Percentiles rank a stretch among this genome's conserved stretches.
These are phyloP conservation scores for Hippocampus guttulatus DNA, from an alignment of 2,113 vertebrate species.

Conservation along the genomic window DNA sequence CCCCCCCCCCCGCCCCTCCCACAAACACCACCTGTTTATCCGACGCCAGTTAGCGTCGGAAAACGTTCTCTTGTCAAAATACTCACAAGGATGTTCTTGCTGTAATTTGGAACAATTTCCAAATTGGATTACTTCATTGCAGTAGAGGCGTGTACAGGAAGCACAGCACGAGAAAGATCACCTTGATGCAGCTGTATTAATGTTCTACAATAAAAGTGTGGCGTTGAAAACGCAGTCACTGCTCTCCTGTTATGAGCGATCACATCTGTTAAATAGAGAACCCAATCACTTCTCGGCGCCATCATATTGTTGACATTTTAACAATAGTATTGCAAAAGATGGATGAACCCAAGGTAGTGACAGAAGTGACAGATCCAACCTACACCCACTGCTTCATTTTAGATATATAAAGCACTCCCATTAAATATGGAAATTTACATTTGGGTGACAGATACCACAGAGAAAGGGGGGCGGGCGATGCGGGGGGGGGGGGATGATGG, in stretches of 20 bases:
- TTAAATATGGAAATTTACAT: conserved; percentile 94
- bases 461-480: conserved; percentile 17
- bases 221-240: conserved; percentile 1
- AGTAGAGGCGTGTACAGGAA: conserved; percentile 15
- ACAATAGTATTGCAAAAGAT: conserved; percentile 37
- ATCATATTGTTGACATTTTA: conserved; percentile 22
- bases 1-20: no score
- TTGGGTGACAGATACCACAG: conserved; percentile 81
- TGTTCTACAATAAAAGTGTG: neutral
- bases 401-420: conserved; percentile 91
- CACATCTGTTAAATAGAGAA: conserved; percentile 1
- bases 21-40: conserved; percentile 73
- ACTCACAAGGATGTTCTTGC: conserved; percentile 30
- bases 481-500: conserved; percentile 69
- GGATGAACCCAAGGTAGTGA: conserved; percentile 49
- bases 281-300: conserved; percentile 18
- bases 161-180: conserved; percentile 5
- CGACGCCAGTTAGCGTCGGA: conserved; percentile 36
- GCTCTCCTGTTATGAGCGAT: neutral
- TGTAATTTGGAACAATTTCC: conserved; percentile 24
- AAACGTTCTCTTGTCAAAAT: conserved; percentile 54
- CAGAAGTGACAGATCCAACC: conserved; percentile 50
- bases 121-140: conserved; percentile 43
- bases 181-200: neutral
- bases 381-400: conserved; percentile 58